Evolutionary conservation across 2,113 vertebrate species (phyloP).

Genomic region (Chlorodrepanis virens): DNA sequence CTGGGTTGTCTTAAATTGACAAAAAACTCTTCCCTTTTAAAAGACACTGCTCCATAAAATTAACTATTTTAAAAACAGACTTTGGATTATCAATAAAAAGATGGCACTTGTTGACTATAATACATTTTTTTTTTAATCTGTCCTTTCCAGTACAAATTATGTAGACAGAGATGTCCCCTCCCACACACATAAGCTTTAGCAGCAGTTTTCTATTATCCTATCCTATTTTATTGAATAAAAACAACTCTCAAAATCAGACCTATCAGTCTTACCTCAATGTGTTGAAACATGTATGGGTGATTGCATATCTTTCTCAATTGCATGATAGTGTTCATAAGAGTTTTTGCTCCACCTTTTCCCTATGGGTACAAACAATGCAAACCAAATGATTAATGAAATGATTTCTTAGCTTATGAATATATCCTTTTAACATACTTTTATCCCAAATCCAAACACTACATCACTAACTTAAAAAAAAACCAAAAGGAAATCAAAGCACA

Average conservation of each 20-base stretch:
- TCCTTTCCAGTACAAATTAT: not conserved
- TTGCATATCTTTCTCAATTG: constrained; percentile 98
- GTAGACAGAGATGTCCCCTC: not conserved
- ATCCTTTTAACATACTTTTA: not conserved
- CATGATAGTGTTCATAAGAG: constrained; percentile 99
- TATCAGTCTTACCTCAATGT: constrained; percentile 82
- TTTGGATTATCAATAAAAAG: not conserved
- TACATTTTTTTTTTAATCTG: not conserved
- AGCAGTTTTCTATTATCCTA: not conserved
- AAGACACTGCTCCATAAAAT: not conserved
- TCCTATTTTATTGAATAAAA: not conserved
- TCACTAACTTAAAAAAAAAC: not conserved
- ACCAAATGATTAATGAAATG: not conserved
- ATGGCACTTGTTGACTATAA: not conserved
- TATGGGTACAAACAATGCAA: constrained; percentile 48
- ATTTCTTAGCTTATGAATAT: not conserved
- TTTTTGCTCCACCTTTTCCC: constrained; percentile 98
- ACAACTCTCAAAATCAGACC: not conserved
- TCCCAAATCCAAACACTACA: rapidly evolving
- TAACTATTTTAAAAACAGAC: not conserved
- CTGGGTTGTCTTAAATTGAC: not conserved
- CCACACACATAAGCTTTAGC: not conserved
- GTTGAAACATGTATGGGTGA: constrained; percentile 97
- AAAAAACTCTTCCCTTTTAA: not conserved
- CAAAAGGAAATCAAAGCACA: not conserved